Evolutionary conservation across 2,797 vertebrate species (phyloP).

Genomic region (Lagorchestes hirsutus): DNA sequence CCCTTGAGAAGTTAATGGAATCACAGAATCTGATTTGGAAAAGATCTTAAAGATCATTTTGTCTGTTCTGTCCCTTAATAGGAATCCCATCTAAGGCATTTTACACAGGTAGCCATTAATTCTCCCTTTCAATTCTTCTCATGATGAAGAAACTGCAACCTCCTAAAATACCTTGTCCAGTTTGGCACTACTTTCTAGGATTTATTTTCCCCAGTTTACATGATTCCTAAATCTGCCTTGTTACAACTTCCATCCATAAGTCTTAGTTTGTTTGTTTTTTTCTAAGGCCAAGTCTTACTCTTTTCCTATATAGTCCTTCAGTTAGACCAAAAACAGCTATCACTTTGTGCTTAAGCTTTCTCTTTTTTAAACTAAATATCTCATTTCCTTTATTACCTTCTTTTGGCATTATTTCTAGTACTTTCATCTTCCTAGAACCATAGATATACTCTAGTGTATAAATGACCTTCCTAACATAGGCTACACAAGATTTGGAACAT

Average conservation of each 20-base stretch:
- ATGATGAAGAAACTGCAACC: neutral
- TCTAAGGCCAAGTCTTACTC: neutral
- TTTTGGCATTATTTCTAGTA: neutral
- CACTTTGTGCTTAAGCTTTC: neutral
- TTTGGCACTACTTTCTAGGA: neutral
- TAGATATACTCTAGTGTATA: neutral
- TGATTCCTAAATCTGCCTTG: neutral
- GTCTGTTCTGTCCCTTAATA: neutral
- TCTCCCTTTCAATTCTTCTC: neutral
- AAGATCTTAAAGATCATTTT: neutral
- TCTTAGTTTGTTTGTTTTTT: neutral
- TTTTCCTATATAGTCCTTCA: neutral
- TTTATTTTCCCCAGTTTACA: neutral
- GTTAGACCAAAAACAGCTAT: neutral
- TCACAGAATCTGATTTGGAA: neutral
- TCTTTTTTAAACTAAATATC: neutral
- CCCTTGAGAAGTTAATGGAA: neutral
- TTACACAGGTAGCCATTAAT: neutral
- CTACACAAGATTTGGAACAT: neutral
- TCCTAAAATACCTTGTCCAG: neutral
- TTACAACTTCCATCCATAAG: neutral
- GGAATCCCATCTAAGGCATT: neutral
- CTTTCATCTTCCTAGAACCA: neutral
- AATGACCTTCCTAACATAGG: neutral
- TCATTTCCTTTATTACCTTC: neutral